Base-by-base conservation (phyloP, 2,797 vertebrate species). In the Pelobates cultripes region DNA sequence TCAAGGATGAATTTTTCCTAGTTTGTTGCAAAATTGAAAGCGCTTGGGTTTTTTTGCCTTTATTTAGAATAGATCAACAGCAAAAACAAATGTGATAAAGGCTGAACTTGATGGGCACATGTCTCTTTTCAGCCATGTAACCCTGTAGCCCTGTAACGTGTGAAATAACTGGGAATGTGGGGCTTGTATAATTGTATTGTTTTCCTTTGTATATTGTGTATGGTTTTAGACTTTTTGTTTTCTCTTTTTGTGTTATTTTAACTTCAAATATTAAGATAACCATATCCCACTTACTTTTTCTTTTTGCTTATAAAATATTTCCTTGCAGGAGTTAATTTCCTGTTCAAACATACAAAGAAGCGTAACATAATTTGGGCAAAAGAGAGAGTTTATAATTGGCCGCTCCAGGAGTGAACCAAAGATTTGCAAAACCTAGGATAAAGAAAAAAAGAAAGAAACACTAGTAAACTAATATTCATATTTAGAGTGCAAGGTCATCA, bases 351-450 rank as follows among this genome's bases (percentile, higher is more conserved):
- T 85, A 78, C 77, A 86, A 85, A 95, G 85, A 87, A 95, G 76
- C 80, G 87, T 70, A 78, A 64, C 87, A 88, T 94, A 96, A 87
- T 86, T 91, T 3, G 88, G 89, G 79, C 92, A 89, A 86, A 95
- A 93, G 15, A 91, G 87, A 79, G 88, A 90, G 84, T 89, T 86
- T 80, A 92, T 91, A 70, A 89, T 84, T 40, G 91, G 92, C 73
- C 91, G 94, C 85, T 94, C 90, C 68, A 96, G 88, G 53, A 95
- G 85, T 75, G 87, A 90, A 78, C 88, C 91, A 78, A 95, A 95
- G 76, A 95, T 86, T 85, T 91, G 91, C 42, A 95, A 87, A 77
- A 94, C 86, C 91, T 94, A 64, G 15, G 53, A 43, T 81, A 85
- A 71, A 73, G 3, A 63, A 77, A 17, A 1, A 57, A 41, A 8